Evolutionary conservation across 2,888 invertebrate species (phyloP).

Genomic region (Tenthredo livida): DNA sequence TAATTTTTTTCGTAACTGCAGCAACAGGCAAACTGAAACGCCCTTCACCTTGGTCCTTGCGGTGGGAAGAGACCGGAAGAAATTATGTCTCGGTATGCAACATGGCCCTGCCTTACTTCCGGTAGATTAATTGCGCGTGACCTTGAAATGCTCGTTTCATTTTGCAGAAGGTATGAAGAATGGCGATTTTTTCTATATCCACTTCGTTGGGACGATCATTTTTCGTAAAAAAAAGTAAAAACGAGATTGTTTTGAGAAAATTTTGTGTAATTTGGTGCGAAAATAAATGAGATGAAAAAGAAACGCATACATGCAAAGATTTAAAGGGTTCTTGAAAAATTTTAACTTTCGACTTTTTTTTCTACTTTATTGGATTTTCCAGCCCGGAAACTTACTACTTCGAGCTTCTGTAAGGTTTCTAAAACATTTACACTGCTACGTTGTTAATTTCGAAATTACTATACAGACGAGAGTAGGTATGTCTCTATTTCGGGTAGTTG

Average conservation of each 20-base stretch:
- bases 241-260: not conserved
- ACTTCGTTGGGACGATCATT: not conserved
- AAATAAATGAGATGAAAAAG: not conserved
- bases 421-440: not conserved
- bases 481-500: not conserved
- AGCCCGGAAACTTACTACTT: no score
- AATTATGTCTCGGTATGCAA: constrained; percentile 31
- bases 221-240: not conserved
- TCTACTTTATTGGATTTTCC: not conserved
- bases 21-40: not conserved
- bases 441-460: not conserved
- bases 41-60: constrained; percentile 46
- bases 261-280: not conserved
- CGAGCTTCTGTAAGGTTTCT: not conserved
- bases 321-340: not conserved
- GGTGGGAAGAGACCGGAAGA: constrained; percentile 40
- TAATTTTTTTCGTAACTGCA: not conserved
- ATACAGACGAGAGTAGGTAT: not conserved
- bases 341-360: not conserved
- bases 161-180: not conserved
- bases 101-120: constrained; percentile 37
- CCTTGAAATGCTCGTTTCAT: not conserved
- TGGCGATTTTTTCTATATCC: not conserved
- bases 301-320: not conserved
- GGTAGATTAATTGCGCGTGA: constrained; percentile 34